Evolutionary conservation across 2,888 invertebrate genomes (phyloP).

Genomic region (Aelia acuminata): DNA sequence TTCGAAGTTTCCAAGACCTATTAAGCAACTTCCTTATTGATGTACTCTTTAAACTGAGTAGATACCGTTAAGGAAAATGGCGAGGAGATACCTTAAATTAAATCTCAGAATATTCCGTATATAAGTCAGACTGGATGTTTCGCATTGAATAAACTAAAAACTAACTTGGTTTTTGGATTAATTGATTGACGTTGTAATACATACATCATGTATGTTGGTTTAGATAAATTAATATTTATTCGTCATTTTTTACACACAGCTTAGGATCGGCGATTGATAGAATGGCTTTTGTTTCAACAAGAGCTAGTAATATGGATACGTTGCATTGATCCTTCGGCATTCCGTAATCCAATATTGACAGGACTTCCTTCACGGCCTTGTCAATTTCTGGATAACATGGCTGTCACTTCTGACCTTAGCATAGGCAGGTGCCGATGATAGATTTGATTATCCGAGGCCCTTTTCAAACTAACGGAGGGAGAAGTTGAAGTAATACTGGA

Average conservation of each 20-base stretch:
- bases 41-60: background rate
- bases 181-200: no score
- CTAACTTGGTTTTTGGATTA: no score
- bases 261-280: background rate
- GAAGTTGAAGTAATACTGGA: background rate
- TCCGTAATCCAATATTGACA: slow-evolving; percentile 12
- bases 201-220: no score
- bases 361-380: background rate
- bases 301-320: background rate
- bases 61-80: background rate
- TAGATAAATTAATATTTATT: no score
- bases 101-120: background rate
- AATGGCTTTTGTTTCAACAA: background rate
- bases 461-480: background rate
- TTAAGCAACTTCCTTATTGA: background rate
- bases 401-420: slow-evolving; percentile 3
- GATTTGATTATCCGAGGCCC: background rate
- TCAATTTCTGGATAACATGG: background rate
- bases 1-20: background rate
- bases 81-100: background rate
- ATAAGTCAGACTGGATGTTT: no score
- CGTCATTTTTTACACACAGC: background rate
- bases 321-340: background rate
- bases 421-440: background rate
- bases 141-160: no score